Percentiles rank a stretch among this genome's conserved stretches.
Conservation (phyloP, 2,797 vertebrate species). For the Crenuchus spilurus region DNA sequence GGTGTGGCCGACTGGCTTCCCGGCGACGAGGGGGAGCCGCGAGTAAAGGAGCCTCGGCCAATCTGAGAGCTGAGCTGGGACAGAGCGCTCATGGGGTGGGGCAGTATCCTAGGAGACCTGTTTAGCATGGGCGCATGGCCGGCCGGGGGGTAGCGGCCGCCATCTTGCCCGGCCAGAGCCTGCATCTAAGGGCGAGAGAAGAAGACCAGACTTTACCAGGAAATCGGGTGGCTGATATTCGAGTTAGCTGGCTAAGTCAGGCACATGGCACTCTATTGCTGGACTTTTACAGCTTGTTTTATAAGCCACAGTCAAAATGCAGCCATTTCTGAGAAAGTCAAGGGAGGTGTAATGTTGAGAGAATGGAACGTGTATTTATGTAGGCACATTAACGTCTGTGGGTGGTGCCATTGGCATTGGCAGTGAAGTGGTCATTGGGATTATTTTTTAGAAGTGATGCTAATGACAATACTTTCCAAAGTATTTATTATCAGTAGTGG, state of each 20-base stretch:
- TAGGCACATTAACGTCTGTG: not conserved
- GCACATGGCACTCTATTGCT: constrained; percentile 56
- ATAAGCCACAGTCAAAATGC: not conserved
- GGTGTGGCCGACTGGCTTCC: constrained; percentile 98
- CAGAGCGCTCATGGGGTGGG: constrained; percentile 92
- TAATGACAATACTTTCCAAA: not conserved
- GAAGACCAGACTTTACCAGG: constrained; percentile 81
- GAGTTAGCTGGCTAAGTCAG: constrained; percentile 67
- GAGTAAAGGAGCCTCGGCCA: constrained; percentile 84
- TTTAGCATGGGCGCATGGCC: constrained; percentile 90
- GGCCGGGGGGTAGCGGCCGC: constrained; percentile 86
- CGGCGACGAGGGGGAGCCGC: constrained; percentile 94
- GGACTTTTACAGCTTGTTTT: not conserved
- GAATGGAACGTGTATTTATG: not conserved
- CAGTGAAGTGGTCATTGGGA: not conserved
- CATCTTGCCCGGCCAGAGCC: constrained; percentile 95
- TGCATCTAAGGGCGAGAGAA: constrained; percentile 91
- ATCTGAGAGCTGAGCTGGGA: constrained; percentile 96
- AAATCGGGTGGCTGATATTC: constrained; percentile 33
- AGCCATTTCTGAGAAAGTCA: too few relatives aligned
- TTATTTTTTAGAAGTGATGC: not conserved
- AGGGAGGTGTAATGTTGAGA: not conserved
- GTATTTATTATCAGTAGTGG: not conserved
- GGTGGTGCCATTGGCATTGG: too few relatives aligned
- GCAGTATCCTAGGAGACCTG: constrained; percentile 86